phyloP scores from a whole-genome alignment of 2,113 vertebrate genomes.

The Pollachius pollachius region DNA sequence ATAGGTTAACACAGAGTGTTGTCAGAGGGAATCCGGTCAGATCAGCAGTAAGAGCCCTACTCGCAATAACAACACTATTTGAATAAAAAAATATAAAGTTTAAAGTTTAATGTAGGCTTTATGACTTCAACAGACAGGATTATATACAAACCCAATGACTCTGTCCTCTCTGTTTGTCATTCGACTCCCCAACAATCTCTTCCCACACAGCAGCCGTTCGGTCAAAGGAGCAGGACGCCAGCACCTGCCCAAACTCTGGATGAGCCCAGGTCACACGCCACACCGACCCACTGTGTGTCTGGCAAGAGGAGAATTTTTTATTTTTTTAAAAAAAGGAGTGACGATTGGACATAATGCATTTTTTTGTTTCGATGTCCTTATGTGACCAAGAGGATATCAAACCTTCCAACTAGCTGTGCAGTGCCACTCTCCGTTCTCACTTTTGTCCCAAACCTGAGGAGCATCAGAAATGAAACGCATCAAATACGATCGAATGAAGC shows the following conservation, averaged over 20 bases:
- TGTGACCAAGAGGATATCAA: not conserved
- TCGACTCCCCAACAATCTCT: conserved; percentile 98
- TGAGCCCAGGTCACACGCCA: conserved; percentile 98
- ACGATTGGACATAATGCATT: not conserved
- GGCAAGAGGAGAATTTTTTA: conserved; percentile 1
- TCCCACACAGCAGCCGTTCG: conserved; percentile 98
- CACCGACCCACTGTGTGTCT: conserved; percentile 97
- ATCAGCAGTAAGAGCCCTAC: no score
- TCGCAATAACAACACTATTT: no score
- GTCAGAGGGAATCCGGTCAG: no score
- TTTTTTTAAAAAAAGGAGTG: not conserved
- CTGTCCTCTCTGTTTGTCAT: conserved; percentile 94
- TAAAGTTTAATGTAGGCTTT: not conserved
- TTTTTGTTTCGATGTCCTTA: not conserved
- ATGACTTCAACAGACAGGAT: not conserved
- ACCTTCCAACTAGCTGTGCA: conserved; percentile 99
- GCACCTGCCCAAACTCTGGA: conserved; percentile 94
- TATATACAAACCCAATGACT: conserved; percentile 90
- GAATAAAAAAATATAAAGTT: no score
- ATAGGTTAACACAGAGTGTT: no score
- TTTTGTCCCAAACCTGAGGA: conserved; percentile 94
- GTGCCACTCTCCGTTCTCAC: conserved; percentile 93
- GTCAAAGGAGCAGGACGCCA: conserved; percentile 95
- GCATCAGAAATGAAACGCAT: conserved; percentile 1
- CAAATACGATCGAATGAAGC: no score